Conservation (phyloP, 2,113 vertebrate genomes). For the Nothocercus nigrocapillus region DNA sequence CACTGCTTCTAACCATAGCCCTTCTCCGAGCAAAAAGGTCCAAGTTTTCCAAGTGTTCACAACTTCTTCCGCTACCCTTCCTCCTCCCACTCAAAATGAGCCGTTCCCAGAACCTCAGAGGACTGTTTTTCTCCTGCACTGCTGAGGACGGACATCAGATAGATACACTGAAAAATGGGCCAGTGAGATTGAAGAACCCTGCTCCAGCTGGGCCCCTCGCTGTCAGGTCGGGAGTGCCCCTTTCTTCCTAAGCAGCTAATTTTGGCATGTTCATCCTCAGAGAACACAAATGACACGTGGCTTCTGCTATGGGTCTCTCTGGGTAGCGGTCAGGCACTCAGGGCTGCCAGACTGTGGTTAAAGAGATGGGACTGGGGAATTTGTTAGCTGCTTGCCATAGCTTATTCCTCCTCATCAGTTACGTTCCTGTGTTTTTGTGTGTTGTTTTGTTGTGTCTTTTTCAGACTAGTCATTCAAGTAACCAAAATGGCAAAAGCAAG, state of each 20-base stretch:
- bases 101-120: not conserved
- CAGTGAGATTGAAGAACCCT: not conserved
- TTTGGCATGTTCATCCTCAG: not conserved
- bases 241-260: not conserved
- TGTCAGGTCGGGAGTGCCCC: not conserved
- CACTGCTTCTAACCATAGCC: not conserved
- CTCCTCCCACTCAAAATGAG: not conserved
- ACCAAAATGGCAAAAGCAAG: not conserved
- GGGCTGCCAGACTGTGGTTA: not conserved
- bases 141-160: accelerated
- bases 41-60: not conserved
- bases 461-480: not conserved
- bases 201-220: not conserved
- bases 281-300: not conserved
- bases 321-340: not conserved
- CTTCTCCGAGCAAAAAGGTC: not conserved
- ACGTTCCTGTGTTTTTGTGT: not conserved
- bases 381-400: not conserved
- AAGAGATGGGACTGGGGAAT: not conserved
- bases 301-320: accelerated
- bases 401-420: not conserved
- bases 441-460: not conserved
- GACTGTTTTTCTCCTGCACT: not conserved
- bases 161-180: not conserved
- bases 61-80: not conserved